A percentile compares a stretch with the other conserved stretches of the same genome.
Conservation (phyloP, 2,888 invertebrate species). For the Agonopterix heracliana region DNA sequence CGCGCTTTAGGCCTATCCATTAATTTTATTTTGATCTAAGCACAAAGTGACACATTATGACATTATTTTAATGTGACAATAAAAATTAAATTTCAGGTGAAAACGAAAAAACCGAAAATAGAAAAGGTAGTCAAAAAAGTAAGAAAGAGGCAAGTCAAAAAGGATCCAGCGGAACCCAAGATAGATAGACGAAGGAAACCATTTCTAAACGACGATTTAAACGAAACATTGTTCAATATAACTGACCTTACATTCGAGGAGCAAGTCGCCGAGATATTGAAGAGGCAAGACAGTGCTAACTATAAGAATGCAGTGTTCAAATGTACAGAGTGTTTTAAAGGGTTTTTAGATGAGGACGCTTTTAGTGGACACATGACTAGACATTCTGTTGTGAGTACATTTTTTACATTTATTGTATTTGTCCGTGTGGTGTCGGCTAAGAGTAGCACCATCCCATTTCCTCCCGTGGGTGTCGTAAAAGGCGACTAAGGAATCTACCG, state of each 20-base stretch:
- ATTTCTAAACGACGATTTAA: constrained; percentile 53
- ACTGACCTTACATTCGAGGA: constrained; percentile 35
- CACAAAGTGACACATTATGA: too few relatives aligned
- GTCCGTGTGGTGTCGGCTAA: too few relatives aligned
- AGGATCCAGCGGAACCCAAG: constrained; percentile 32
- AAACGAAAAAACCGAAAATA: constrained; percentile 14
- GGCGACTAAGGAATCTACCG: too few relatives aligned
- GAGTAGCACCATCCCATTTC: too few relatives aligned
- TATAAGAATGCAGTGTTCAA: constrained; percentile 57
- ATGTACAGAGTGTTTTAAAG: constrained; percentile 57
- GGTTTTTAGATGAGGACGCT: constrained; percentile 56
- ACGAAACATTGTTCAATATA: constrained; percentile 54
- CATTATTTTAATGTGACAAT: too few relatives aligned
- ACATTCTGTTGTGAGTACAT: constrained; percentile 50
- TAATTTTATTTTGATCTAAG: too few relatives aligned
- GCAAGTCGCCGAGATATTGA: constrained; percentile 56
- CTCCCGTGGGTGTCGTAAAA: too few relatives aligned
- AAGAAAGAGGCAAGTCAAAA: constrained; percentile 2
- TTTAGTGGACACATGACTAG: constrained; percentile 51
- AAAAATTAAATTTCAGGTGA: background rate
- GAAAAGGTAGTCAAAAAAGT: constrained; percentile 7
- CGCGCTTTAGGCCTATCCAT: too few relatives aligned
- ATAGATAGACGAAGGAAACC: constrained; percentile 54
- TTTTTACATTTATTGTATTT: too few relatives aligned
- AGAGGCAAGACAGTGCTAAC: constrained; percentile 49